Percentiles rank a stretch among this genome's conserved stretches.
phyloP scores from a whole-genome alignment of 2,113 vertebrate species.

The Tenrec ecaudatus region DNA sequence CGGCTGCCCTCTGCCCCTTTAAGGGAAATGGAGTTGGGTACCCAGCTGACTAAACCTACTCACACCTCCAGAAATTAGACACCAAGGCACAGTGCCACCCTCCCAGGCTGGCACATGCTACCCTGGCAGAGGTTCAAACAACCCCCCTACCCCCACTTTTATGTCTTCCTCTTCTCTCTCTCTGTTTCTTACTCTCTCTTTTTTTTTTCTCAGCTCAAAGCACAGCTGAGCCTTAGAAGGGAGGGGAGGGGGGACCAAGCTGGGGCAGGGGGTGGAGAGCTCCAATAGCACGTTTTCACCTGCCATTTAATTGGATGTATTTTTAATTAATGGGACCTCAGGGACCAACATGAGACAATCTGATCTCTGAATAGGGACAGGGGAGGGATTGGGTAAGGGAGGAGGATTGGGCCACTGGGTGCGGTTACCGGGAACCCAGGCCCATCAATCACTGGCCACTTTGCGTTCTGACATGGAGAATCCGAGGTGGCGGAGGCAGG shows the following conservation, averaged over 20 bases:
- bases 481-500: slow-evolving; percentile 71
- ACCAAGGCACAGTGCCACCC: slow-evolving; percentile 82
- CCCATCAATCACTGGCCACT: slow-evolving; percentile 91
- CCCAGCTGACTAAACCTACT: slow-evolving; percentile 85
- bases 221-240: slow-evolving; percentile 87
- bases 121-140: slow-evolving; percentile 86
- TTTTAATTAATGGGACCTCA: slow-evolving; percentile 92
- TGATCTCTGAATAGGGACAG: slow-evolving; percentile 90
- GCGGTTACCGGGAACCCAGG: slow-evolving; percentile 86
- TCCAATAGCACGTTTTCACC: slow-evolving; percentile 89
- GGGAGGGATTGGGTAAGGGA: slow-evolving; percentile 90
- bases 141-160: slow-evolving; percentile 62
- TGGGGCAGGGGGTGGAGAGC: slow-evolving; percentile 79
- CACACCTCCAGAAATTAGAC: slow-evolving; percentile 83
- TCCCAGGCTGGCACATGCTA: slow-evolving; percentile 85
- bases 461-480: slow-evolving; percentile 84
- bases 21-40: slow-evolving; percentile 79
- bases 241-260: slow-evolving; percentile 64
- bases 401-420: slow-evolving; percentile 90
- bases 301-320: slow-evolving; percentile 94
- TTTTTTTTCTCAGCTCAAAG: slow-evolving; percentile 81
- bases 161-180: slow-evolving; percentile 74
- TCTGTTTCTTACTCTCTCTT: slow-evolving; percentile 16
- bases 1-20: slow-evolving; percentile 76
- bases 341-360: slow-evolving; percentile 90